These are phyloP conservation scores for Lacerta agilis DNA, from an alignment of 2,797 vertebrate genomes.

Conservation along the genomic window DNA sequence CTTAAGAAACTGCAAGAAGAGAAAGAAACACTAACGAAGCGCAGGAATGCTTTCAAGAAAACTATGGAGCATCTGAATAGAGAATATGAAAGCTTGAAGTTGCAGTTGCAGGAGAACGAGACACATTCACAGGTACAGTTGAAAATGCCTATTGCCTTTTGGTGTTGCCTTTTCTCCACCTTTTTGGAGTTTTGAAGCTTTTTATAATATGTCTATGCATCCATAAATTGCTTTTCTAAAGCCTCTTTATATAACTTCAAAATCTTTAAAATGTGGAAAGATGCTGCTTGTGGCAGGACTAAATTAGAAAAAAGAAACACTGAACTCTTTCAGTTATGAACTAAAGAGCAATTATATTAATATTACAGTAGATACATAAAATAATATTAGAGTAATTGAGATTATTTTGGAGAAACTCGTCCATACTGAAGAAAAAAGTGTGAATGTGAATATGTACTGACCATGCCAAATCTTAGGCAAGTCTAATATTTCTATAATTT, in stretches of 20 bases:
- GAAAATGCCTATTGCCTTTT: background rate
- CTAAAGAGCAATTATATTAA: background rate
- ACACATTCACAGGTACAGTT: conserved; percentile 89
- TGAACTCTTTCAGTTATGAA: background rate
- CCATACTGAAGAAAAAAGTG: background rate
- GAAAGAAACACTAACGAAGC: conserved; percentile 80
- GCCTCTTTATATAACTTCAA: background rate
- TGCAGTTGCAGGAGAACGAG: conserved; percentile 91
- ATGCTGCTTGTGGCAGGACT: background rate
- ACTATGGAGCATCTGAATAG: conserved; percentile 81
- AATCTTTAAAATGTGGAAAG: background rate
- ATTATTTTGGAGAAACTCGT: background rate
- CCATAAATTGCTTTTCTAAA: background rate
- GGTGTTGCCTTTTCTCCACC: background rate
- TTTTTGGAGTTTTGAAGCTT: conserved; percentile 4
- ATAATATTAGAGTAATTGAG: background rate
- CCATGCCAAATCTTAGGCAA: background rate
- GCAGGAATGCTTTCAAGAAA: conserved; percentile 82
- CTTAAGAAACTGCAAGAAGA: conserved; percentile 89
- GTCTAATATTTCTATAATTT: background rate
- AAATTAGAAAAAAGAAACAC: background rate
- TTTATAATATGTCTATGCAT: background rate
- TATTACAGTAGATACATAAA: background rate
- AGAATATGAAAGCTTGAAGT: conserved; percentile 83
- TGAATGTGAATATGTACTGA: background rate